phyloP scores from a whole-genome alignment of 53 echinoderm and acorn worm species.

The Hippasteria phrygiana region DNA sequence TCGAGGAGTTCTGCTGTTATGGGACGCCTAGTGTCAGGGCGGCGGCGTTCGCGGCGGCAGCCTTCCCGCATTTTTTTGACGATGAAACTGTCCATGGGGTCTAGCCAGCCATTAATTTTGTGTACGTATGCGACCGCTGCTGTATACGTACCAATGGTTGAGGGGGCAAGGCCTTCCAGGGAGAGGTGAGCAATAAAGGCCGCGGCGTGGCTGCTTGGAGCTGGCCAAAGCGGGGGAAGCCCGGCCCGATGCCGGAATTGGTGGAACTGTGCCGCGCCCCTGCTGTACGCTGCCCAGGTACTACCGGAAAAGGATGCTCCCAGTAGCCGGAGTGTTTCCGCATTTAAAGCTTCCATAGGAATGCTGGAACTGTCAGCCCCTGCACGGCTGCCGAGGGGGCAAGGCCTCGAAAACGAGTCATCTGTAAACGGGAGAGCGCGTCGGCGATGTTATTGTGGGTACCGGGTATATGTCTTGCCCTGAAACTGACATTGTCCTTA shows the following conservation, averaged over 20 bases:
- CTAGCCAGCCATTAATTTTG: constrained; percentile 20
- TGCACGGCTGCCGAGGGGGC: constrained; percentile 36
- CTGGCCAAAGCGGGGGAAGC: background rate
- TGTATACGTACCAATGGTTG: background rate
- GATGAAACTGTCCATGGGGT: background rate
- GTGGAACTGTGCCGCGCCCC: no score
- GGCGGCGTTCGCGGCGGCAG: background rate
- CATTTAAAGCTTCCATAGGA: constrained; percentile 28
- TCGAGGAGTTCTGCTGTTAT: background rate
- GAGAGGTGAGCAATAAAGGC: constrained; percentile 33
- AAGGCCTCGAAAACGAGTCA: constrained; percentile 45
- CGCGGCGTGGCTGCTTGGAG: background rate
- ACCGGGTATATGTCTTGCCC: constrained; percentile 49
- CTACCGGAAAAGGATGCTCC: background rate
- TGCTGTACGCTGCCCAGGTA: constrained; percentile 28
- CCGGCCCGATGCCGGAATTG: background rate
- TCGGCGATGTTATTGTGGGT: constrained; percentile 52
- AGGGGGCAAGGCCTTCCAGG: constrained; percentile 2
- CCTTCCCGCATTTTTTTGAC: constrained; percentile 21
- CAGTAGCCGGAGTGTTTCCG: background rate
- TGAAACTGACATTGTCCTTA: constrained; percentile 26
- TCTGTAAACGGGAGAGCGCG: no score
- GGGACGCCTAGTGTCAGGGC: background rate
- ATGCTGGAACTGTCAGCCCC: constrained; percentile 11
- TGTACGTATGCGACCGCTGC: constrained; percentile 12